These are phyloP conservation scores for Heterohyrax brucei DNA, from an alignment of 2,797 vertebrate genomes.

Conservation along the genomic window DNA sequence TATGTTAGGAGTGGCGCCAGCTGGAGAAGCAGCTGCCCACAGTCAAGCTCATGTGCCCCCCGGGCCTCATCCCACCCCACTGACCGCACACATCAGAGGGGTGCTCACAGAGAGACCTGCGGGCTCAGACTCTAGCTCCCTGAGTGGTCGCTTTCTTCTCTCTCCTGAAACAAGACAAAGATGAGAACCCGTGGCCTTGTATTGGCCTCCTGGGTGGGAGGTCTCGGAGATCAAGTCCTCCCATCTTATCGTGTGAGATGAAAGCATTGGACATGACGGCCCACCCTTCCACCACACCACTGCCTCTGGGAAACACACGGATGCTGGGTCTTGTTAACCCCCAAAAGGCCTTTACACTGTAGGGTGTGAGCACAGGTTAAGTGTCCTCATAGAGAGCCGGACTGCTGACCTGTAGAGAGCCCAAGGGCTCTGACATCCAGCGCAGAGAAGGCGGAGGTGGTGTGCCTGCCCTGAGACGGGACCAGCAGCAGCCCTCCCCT, in stretches of 20 bases:
- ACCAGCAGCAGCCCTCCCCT: not conserved
- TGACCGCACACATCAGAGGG: constrained; percentile 69
- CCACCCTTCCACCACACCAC: not conserved
- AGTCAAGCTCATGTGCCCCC: not conserved
- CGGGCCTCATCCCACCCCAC: too few relatives aligned
- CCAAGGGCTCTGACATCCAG: not conserved
- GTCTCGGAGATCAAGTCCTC: constrained; percentile 66
- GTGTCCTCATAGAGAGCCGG: not conserved
- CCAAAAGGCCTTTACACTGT: not conserved
- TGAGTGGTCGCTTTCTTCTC: constrained; percentile 75
- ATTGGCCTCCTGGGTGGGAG: constrained; percentile 65
- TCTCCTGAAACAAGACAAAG: constrained; percentile 72
- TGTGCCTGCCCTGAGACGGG: not conserved
- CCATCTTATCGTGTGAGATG: not conserved
- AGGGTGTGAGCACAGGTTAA: not conserved
- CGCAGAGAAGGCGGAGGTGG: not conserved
- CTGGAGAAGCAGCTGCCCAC: not conserved
- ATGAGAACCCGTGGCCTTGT: constrained; percentile 71
- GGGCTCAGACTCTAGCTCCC: constrained; percentile 40
- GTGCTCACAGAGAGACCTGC: not conserved
- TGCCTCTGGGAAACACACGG: not conserved
- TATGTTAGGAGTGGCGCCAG: not conserved
- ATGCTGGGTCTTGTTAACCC: not conserved
- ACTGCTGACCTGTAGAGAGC: not conserved
- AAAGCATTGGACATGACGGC: not conserved